Evolutionary conservation across 2,888 invertebrate genomes (phyloP), one percentile per base, ranked within the genome.

Genomic region (Linnaemya tessellans): DNA sequence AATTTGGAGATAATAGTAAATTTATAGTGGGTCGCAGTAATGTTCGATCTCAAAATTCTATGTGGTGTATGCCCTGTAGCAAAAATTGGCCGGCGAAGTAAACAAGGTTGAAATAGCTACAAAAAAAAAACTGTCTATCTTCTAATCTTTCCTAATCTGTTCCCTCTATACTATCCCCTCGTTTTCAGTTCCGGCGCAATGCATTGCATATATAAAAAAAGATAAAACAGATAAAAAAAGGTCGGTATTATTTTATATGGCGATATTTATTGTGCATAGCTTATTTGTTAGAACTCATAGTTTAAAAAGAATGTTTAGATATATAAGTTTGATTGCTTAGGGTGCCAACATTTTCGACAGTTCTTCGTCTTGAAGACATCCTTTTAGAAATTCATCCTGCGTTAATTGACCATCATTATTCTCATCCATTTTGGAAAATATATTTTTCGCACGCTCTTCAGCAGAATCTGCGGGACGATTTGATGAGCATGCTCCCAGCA

Each of bases 341-440:
- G 97, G 97, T 90, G 97, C 97, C 91, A 98, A 94, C 97, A 98
- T 97, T 93, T 98, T 98, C 86, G 97, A 97, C 87, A 98, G 94
- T 93, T 98, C 98, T 93, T 98, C 98, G 92, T 98, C 98, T 93
- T 98, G 98, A 92, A 98, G 96, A 93, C 99, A 99, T 84, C 98
- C 99, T 93, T 98, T 98, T 87, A 99, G 95, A 93, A 99, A 99
- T 94, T 99, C 99, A 88, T 99, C 98, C 93, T 98, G 98, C 88
- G 98, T 98, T 91, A 99, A 95, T 93, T 98, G 98, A 84, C 99
- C 99, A 93, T 99, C 99, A 94, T 98, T 98, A 94, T 99, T 99
- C 92, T 98, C 97, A 93, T 99, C 99, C 99, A 99, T 99, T 93
- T 98, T 98, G 84, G 98, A 98, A 93, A 99, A 99, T 90, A 99